Percentiles rank a stretch among this genome's conserved stretches.
phyloP scores from a whole-genome alignment of 2,113 vertebrate species.

The Odobenus rosmarus region DNA sequence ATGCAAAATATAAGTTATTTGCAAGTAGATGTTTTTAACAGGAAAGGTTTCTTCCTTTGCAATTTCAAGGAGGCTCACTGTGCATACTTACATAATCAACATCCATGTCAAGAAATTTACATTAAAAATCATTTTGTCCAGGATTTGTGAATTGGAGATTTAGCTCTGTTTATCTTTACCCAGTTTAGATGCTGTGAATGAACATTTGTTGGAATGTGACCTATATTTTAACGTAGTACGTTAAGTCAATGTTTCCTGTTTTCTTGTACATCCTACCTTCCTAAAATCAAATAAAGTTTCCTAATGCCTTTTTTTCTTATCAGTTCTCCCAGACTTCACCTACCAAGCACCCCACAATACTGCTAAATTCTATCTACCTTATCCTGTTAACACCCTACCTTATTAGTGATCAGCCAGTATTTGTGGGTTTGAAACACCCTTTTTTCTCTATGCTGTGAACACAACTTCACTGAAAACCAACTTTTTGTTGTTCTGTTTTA shows the following conservation, averaged over 20 bases:
- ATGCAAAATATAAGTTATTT: background rate
- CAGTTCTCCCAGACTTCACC: background rate
- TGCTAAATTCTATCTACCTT: background rate
- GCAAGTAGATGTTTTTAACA: background rate
- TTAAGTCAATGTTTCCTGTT: background rate
- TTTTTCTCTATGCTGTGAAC: background rate
- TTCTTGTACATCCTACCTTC: background rate
- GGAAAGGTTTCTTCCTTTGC: background rate
- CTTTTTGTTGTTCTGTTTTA: background rate
- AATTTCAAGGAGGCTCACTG: background rate
- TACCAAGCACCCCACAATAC: background rate
- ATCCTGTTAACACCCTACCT: background rate
- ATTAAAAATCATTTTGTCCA: background rate
- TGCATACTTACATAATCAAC: background rate
- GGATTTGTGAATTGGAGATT: background rate
- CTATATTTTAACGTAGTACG: background rate
- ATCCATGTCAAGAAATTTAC: background rate
- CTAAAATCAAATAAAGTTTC: background rate
- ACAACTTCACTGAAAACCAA: background rate
- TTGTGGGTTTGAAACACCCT: background rate
- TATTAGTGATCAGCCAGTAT: background rate
- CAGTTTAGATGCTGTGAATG: background rate
- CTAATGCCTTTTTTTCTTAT: background rate
- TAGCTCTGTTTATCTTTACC: background rate
- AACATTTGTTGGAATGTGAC: background rate